Evolutionary conservation across 2,113 vertebrate genomes (phyloP).

Genomic region (Dasyprocta punctata): DNA sequence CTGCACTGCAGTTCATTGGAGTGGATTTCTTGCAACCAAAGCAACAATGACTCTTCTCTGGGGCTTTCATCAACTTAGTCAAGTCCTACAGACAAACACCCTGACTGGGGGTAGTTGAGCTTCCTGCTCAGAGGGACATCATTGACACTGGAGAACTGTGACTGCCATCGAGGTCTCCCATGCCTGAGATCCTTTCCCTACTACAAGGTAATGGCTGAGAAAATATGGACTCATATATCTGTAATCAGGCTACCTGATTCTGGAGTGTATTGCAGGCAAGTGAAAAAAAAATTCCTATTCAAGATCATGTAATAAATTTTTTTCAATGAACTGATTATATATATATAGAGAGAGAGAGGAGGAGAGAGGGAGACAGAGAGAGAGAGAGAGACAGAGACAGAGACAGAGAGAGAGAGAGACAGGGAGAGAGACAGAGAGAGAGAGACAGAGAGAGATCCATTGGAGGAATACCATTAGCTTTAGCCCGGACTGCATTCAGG

Average conservation of each 20-base stretch:
- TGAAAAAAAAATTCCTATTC: not conserved
- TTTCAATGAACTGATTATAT: not conserved
- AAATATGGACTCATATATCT: not conserved
- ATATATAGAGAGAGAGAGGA: no score
- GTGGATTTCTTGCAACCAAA: not conserved
- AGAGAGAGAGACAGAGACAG: no score
- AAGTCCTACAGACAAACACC: not conserved
- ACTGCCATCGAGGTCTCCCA: not conserved
- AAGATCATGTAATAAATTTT: not conserved
- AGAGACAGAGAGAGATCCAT: no score
- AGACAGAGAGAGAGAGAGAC: no score
- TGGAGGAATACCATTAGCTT: not conserved
- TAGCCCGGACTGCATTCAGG: not conserved
- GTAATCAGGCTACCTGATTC: not conserved
- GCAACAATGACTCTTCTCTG: no score
- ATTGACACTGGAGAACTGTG: fast-evolving
- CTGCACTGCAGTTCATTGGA: not conserved
- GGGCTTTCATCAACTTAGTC: not conserved
- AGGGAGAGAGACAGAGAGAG: no score
- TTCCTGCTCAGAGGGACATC: not conserved
- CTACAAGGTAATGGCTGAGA: no score
- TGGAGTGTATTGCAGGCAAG: not conserved
- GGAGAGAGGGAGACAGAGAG: no score
- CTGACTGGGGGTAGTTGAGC: not conserved
- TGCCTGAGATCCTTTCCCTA: not conserved